Evolutionary conservation across 2,888 invertebrate species (phyloP).

Genomic region (Torymus texanus): DNA sequence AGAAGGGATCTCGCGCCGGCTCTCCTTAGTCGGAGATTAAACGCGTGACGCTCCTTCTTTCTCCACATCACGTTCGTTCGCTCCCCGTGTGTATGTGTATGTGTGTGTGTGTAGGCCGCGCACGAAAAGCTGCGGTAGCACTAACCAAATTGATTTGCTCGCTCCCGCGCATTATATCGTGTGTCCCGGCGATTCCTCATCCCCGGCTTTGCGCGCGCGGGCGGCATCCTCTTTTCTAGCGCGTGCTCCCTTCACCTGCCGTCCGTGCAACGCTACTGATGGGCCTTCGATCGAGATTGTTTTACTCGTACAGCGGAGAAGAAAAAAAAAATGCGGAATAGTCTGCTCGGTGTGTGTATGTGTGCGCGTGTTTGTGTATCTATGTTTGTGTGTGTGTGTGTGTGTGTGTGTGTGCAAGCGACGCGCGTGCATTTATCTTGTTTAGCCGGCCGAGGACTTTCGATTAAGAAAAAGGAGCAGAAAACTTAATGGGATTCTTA

Average conservation of each 20-base stretch:
- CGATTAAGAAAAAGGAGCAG: conserved; percentile 34
- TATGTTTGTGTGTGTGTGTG: background rate
- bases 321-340: conserved; percentile 4
- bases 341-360: background rate
- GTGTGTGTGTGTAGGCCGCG: background rate
- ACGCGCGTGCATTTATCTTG: conserved; percentile 49
- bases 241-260: conserved; percentile 39
- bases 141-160: conserved; percentile 53
- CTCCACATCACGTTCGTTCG: conserved; percentile 16
- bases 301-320: conserved; percentile 15
- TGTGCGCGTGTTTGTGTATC: background rate
- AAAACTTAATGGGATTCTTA: conserved; percentile 48
- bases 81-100: conserved; percentile 14
- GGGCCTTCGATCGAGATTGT: conserved; percentile 38
- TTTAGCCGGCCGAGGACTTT: conserved; percentile 48
- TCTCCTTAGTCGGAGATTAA: conserved; percentile 60
- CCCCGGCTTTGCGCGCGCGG: background rate
- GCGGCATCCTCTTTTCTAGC: conserved; percentile 16
- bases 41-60: conserved; percentile 58
- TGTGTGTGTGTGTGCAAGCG: background rate
- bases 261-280: conserved; percentile 48
- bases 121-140: conserved; percentile 48
- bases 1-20: conserved; percentile 38
- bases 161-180: conserved; percentile 28
- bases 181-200: conserved; percentile 11